Base-by-base conservation (phyloP, 2,888 invertebrate species). In the Dryococelus australis region DNA sequence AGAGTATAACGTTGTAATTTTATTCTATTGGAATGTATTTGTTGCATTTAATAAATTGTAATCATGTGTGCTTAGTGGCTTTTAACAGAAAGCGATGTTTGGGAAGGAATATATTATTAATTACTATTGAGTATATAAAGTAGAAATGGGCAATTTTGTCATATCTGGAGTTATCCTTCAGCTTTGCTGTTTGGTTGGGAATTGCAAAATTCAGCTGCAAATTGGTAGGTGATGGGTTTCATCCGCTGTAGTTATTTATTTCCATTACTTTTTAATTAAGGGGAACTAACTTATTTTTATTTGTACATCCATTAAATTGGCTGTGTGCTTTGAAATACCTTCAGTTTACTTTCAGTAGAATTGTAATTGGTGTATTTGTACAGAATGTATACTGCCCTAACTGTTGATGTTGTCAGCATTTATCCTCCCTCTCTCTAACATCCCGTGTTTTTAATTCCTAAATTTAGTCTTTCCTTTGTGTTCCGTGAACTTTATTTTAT, bases 201-300 rank as follows among this genome's bases (percentile, higher is more conserved):
- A 20, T 24, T 65, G 65, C 65, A 65, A n/a, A 65, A 24, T 65
- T 65, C 20, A 65, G 65, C 65, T 65, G 65, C 65, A 65, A 65
- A 20, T 24, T 20, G n/a, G 65, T 65, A 65, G 65, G 65, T 65
- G 65, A 65, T 65, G 65, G 65, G 65, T 65, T 24, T 65, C n/a
- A n/a, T 8, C 65, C 16, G 65, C 65, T 65, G 65, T 65, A 65
- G 65, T 16, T n/a, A 65, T n/a, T 20, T 65, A 0, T 12, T n/a
- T 65, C 24, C n/a, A 20, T 20, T 65, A n/a, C n/a, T 24, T 20
- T 65, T 65, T 65, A n/a, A 65, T 65, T 65, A 65, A 65, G 65
- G 65, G 65, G n/a, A 65, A 65, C 65, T 65, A 65, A 65, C 65
- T 65, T 65, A n/a, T 65, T 65, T 65, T 65, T 65, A n/a, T 65